Base-by-base conservation (phyloP, 1,140 invertebrate species). In the Listronotus bonariensis region DNA sequence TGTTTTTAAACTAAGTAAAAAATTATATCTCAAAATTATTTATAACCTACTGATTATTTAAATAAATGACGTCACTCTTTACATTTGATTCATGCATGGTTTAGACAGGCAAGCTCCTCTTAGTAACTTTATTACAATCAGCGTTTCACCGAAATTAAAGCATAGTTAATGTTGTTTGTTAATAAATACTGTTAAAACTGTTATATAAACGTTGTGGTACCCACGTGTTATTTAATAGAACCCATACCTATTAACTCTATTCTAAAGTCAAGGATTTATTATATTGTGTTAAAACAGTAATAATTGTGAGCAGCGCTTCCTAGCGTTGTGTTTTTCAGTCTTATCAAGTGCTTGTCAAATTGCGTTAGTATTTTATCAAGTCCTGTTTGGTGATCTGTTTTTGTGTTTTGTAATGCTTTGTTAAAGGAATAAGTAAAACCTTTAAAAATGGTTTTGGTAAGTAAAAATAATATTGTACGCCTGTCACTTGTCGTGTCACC, bases 221-320 rank as follows among this genome's bases (percentile, higher is more conserved):
- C 31, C 61, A 52, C 41, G 49, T 62, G 51, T 34, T 56, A 46
- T 38, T 45, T 43, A 55, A 64, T 49, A 34, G 40, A n/a, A 62
- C 40, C 36, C 61, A 26, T 64, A 56, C 51, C 43, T 56, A 48
- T 45, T n/a, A 49, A 10, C 31, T 51, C 15, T 49, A 10, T 53
- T 15, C 36, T 65, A 65, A 58, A 65, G 63, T 65, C 54, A 65
- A 65, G 63, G 63, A 65, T 65, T 65, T 65, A 20, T 56, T 59
- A 46, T 65, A 59, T 51, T 65, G 54, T 52, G 42, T 43, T 54
- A 20, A 38, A 54, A 3, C 52, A 38, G 52, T 64, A 64, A 64
- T 62, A 49, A 63, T 26, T 48, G 32, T 45, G 31, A 34, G 55
- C 55, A 65, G 55, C 63, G 63, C 56, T 64, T 64, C 61, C 61